Percentiles rank a stretch among this genome's conserved stretches.
phyloP scores from a whole-genome alignment of 2,797 vertebrate species.

The Martes flavigula region DNA sequence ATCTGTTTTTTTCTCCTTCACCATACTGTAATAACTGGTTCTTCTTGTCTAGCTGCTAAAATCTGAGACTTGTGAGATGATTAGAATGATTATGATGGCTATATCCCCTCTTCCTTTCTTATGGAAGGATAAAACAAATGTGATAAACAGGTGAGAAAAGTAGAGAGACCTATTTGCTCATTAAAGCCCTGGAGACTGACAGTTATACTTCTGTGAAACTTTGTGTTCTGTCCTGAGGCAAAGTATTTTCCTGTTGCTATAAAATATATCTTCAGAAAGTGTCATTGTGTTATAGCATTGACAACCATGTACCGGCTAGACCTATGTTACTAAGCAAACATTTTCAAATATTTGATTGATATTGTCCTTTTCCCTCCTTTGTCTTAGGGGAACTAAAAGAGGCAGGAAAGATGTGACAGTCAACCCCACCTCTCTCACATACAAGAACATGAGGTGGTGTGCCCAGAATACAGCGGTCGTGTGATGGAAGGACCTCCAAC shows the following conservation, averaged over 20 bases:
- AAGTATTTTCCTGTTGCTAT: not conserved
- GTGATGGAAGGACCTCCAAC: not conserved
- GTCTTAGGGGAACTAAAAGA: not conserved
- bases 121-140: not conserved
- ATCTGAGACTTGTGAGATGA: not conserved
- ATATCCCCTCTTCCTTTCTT: not conserved
- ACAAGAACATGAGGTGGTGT: not conserved
- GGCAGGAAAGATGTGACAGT: not conserved
- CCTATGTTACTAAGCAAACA: not conserved
- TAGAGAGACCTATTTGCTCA: not conserved
- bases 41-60: not conserved
- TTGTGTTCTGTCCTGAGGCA: not conserved
- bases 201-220: not conserved
- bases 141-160: not conserved
- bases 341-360: not conserved
- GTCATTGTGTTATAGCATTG: not conserved
- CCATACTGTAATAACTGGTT: not conserved
- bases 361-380: not conserved
- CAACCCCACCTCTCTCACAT: not conserved
- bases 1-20: not conserved
- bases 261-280: not conserved
- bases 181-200: not conserved
- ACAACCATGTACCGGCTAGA: not conserved
- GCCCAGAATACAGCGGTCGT: not conserved
- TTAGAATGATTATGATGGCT: not conserved